Conservation (phyloP, 2,797 vertebrate species). For the Mus caroli region DNA sequence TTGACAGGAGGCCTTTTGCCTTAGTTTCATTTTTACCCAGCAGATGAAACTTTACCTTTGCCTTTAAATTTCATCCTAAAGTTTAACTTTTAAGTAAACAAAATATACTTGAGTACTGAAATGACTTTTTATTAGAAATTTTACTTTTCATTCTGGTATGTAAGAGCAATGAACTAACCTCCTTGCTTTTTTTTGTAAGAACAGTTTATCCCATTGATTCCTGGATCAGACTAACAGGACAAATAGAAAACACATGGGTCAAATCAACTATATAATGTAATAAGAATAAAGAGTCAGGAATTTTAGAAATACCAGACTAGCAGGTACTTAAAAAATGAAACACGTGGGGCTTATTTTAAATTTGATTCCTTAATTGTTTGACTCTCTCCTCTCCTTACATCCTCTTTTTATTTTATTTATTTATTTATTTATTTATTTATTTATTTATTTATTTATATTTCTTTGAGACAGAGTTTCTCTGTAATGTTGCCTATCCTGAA, state of each 20-base stretch:
- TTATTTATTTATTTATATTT: too few relatives aligned
- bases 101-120: conserved; percentile 17
- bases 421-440: too few relatives aligned
- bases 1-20: conserved; percentile 4
- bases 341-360: not conserved
- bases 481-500: too few relatives aligned
- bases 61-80: conserved; percentile 58
- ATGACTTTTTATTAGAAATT: conserved; percentile 36
- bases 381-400: too few relatives aligned
- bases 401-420: too few relatives aligned
- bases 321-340: not conserved
- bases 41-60: conserved; percentile 37
- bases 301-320: not conserved
- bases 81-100: conserved; percentile 36
- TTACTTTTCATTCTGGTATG: conserved; percentile 55
- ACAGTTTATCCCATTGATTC: conserved; percentile 50
- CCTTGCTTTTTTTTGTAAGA: not conserved
- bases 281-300: not conserved
- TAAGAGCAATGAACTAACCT: conserved; percentile 2
- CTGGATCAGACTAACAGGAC: not conserved
- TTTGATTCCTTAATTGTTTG: not conserved
- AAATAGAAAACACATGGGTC: not conserved
- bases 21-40: conserved; percentile 50
- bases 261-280: not conserved
- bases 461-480: too few relatives aligned